Evolutionary conservation across 1,140 invertebrate genomes (phyloP), one percentile per base, ranked within the genome.

Genomic region (Halictus rubicundus): DNA sequence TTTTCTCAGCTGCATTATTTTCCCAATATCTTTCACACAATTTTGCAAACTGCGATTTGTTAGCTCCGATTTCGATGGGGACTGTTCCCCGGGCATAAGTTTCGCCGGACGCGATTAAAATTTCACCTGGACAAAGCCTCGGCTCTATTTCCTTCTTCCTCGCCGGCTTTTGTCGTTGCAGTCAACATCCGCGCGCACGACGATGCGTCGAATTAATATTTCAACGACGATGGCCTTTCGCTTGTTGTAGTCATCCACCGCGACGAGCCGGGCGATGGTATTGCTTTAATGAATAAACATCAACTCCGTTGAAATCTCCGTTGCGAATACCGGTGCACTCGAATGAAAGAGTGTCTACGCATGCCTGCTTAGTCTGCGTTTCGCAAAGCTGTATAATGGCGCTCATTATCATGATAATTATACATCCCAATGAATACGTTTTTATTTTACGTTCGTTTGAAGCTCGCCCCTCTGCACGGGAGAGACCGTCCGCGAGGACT

Each of bases 241-340:
- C 49, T n/a, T 2, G 65, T n/a, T 14, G 65, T 57, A 73, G 49
- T 68, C 25, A 19, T 2, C 59, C 54, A 27, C 46, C 57, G 42
- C 32, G 76, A 71, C 64, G 64, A 83, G 72, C 66, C 54, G 54
- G 23, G 42, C 66, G 46, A 27, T 72, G 81, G 49, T 76, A 68
- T 84, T 69, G 78, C 78, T 81, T 83, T 85, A 83, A 79, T 83
- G 83, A 85, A 85, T 85, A 83, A 85, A 85, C 82, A 85, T 83
- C 37, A 52, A 52, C 46, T 52, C 49, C 32, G 57, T 54, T 32
- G 57, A 79, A 84, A 78, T 84, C 77, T 52, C 39, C 52, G 65
- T 60, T 23, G 65, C 12, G 32, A 64, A 32, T 66, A 52, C 49
- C 54, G 60, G 57, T 57, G 14, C 75, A 65, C 9, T 25, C 19